Evolutionary conservation across 2,113 vertebrate genomes (phyloP), one percentile per base, ranked within the genome.

Genomic region (Arvicanthis niloticus): DNA sequence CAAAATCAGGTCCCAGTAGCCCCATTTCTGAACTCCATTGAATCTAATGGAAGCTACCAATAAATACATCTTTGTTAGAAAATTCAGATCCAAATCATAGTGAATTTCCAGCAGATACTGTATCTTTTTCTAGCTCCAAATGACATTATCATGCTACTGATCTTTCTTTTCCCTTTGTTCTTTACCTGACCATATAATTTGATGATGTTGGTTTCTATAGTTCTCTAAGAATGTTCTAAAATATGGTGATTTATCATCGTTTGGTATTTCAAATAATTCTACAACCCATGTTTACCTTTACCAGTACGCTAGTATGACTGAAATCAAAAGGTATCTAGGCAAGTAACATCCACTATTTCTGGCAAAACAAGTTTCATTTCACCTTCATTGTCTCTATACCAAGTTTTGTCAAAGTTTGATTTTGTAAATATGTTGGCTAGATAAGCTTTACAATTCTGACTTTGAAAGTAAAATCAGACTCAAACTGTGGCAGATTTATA

Each of bases 291-390:
- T 91, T 40, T 65, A 12, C 29, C 13, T 92, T 91, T 92, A 80
- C 22, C 29, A 91, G 42, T 29, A 45, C 94, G 45, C 82, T 96
- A 89, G 60, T 5, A 4, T 78, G n/a, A 81, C 10, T 53, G 34
- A 4, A 19, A 92, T 65, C 17, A 72, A 80, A 70, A 87, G 62
- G 62, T 31, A 80, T 88, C 53, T 84, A 60, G 89, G 88, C 58
- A 96, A 86, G 31, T 31, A 88, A 85, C 73, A 42, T 12, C 42
- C n/a, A 80, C 72, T 90, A 34, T 94, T 92, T 45, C 62, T 94
- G 12, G 6, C 75, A 95, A 93, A 95, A 5, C 21, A 80, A 40
- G 34, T 73, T 84, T 88, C 6, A 62, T 58, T 96, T 31, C 2
- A 9, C 34, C 53, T 85, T 89, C 10, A 80, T 77, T 60, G 80